Evolutionary conservation across 2,113 vertebrate genomes (phyloP).

Genomic region (Glaucomys volans): DNA sequence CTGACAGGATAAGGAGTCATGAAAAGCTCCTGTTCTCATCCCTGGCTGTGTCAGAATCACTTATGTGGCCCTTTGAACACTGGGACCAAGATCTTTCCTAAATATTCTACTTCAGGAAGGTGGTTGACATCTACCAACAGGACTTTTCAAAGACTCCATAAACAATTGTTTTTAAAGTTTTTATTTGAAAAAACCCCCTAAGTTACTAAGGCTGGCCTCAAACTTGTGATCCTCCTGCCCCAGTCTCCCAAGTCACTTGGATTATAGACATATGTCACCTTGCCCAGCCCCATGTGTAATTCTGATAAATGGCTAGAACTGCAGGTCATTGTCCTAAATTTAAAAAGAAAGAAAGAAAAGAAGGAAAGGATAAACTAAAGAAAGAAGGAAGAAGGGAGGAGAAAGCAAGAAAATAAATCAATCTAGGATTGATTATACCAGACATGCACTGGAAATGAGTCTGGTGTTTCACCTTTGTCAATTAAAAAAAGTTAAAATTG

Average conservation of each 20-base stretch:
- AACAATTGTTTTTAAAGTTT: no score
- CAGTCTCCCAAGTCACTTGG: no score
- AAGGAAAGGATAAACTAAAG: neutral
- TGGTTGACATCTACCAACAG: neutral
- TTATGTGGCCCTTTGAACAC: neutral
- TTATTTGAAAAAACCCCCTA: no score
- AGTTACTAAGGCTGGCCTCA: no score
- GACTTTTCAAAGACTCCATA: neutral
- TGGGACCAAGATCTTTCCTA: neutral
- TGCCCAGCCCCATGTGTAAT: neutral
- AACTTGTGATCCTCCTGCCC: no score
- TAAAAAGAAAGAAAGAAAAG: neutral
- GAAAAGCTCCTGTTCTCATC: neutral
- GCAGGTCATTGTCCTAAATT: neutral
- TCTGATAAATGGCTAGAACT: neutral
- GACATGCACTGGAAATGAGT: conserved; percentile 5
- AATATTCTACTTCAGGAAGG: conserved; percentile 10
- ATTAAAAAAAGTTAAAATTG: neutral
- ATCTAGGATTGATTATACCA: neutral
- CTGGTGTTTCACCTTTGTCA: neutral
- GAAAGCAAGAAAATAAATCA: neutral
- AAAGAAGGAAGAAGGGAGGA: no score
- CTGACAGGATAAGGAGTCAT: neutral
- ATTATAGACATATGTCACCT: no score
- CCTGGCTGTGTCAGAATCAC: neutral